phyloP scores from a whole-genome alignment of 2,113 vertebrate species.

The Labeo rohita region DNA sequence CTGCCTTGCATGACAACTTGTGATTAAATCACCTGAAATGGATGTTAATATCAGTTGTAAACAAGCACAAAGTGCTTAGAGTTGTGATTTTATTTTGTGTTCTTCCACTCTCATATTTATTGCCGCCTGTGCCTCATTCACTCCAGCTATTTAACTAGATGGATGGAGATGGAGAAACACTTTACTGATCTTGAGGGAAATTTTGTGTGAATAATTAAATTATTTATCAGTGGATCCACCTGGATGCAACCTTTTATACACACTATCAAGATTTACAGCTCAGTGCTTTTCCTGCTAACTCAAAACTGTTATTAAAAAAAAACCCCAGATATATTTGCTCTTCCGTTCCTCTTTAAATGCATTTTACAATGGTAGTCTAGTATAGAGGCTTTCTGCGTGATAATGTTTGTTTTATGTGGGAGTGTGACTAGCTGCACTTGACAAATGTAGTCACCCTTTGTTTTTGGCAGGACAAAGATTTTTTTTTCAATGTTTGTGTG shows the following conservation, averaged over 20 bases:
- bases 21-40: neutral
- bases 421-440: neutral
- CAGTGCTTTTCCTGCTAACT: neutral
- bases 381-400: neutral
- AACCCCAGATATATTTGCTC: neutral
- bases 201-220: slow-evolving; percentile 15
- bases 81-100: neutral
- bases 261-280: neutral
- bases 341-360: neutral
- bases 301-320: neutral
- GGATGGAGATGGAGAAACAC: neutral
- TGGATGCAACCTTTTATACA: slow-evolving; percentile 8
- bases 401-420: neutral
- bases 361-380: neutral
- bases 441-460: slow-evolving; percentile 9
- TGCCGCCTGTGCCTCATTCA: neutral
- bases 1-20: neutral
- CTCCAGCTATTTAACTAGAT: neutral
- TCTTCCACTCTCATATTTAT: neutral
- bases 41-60: slow-evolving; percentile 1
- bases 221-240: slow-evolving; percentile 16
- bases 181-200: neutral
- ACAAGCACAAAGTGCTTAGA: neutral
- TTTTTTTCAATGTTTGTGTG: neutral
- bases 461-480: slow-evolving; percentile 11